Evolutionary conservation across 1,140 invertebrate genomes (phyloP), one percentile per base, ranked within the genome.

Genomic region (Steinernema khuongi): DNA sequence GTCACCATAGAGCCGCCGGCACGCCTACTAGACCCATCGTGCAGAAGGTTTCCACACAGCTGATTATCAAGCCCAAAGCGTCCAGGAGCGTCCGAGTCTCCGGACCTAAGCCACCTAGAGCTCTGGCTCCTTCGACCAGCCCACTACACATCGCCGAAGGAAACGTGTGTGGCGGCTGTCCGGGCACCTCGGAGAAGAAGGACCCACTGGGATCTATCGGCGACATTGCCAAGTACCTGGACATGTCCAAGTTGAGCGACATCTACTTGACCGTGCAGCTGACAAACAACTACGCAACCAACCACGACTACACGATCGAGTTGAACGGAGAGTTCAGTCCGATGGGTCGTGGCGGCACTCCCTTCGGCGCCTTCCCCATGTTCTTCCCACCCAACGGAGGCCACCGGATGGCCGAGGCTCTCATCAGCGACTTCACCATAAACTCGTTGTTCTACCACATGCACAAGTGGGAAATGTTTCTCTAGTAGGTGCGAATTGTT

Each of bases 321-420:
- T 26, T 84, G 2, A 85, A 81, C 31, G 82, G 82, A 18, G 82
- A 85, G 70, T 84, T 84, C 72, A 72, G 67, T 68, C 80, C 77
- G 41, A 32, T 68, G 31, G 83, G 77, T 60, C 67, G 70, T 50
- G 81, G 81, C 17, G 77, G 83, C 60, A 84, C 83, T 60, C 83
- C 83, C 33, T 84, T 84, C 36, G 83, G 84, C 28, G 68, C 83
- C 22, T 84, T 83, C 75, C 83, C 83, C 4, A 83, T 81, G 73
- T 73, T 80, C 69, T 84, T 84, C 72, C 83, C 83, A 19, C 68
- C 33, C 32, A 31, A 69, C 19, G 70, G 74, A 33, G 82, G 81
- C 43, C 17, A 31, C 31, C 83, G 85, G 41, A 84, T 84, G 83
- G 83, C 79, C 66, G 83, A 84, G 71, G 77, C 74, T 28, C 60